Evolutionary conservation across 2,797 vertebrate species (phyloP).

Genomic region (Aeoliscus strigatus): DNA sequence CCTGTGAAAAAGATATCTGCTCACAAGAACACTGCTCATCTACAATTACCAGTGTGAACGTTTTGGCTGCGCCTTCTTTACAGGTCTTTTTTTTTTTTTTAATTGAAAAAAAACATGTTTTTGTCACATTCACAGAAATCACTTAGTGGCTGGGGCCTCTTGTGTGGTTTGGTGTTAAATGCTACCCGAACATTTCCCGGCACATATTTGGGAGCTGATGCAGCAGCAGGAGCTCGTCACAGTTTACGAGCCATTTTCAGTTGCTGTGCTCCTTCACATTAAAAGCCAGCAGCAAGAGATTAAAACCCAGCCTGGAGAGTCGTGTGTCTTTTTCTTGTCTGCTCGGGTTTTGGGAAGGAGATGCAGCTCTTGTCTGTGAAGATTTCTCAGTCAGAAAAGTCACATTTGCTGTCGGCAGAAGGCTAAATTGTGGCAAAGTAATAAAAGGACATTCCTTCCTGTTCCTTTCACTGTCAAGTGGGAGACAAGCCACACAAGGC

Average conservation of each 20-base stretch:
- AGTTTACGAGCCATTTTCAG: conserved; percentile 1
- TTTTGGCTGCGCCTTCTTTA: no score
- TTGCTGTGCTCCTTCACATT: no score
- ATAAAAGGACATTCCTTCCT: conserved; percentile 33
- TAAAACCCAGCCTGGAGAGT: no score
- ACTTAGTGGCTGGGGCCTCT: conserved; percentile 13
- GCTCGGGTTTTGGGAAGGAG: conserved; percentile 14
- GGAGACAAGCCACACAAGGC: conserved; percentile 18
- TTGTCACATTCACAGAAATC: no score
- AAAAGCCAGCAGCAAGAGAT: no score
- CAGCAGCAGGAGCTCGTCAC: conserved; percentile 5
- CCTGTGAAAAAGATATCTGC: no score
- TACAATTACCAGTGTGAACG: no score
- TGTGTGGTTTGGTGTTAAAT: conserved; percentile 38
- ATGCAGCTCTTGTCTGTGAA: conserved; percentile 20
- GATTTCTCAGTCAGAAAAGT: conserved; percentile 5
- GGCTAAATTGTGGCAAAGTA: background rate
- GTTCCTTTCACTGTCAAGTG: conserved; percentile 26
- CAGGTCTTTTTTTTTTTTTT: conserved; percentile 13
- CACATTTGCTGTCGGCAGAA: no score
- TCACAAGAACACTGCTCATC: no score
- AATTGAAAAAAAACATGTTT: no score
- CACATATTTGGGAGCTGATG: conserved; percentile 33
- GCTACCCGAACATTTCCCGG: conserved; percentile 31
- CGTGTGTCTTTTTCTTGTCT: no score